phyloP scores from a whole-genome alignment of 2,113 vertebrate species.

The Hirundichthys speculiger region DNA sequence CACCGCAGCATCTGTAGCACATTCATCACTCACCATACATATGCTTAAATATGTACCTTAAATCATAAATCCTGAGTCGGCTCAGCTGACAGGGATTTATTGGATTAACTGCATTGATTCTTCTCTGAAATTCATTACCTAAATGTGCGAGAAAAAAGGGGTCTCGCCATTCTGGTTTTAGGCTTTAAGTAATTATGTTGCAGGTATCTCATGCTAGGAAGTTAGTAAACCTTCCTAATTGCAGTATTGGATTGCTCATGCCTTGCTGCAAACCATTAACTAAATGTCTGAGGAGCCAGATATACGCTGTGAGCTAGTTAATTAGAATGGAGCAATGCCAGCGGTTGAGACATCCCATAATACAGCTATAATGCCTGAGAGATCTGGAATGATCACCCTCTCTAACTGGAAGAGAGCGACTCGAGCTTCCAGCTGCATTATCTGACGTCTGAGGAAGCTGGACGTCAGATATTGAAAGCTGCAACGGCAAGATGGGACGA shows the following conservation, averaged over 20 bases:
- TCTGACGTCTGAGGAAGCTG: no score
- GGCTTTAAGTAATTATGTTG: conserved; percentile 59
- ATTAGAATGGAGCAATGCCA: conserved; percentile 69
- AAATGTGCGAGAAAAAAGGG: conserved; percentile 14
- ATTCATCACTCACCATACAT: conserved; percentile 21
- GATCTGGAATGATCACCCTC: conserved; percentile 21
- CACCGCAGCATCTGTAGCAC: neutral
- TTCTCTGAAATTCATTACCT: conserved; percentile 40
- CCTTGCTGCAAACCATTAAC: conserved; percentile 68
- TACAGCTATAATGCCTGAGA: conserved; percentile 51
- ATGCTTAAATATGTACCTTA: neutral
- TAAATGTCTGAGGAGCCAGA: conserved; percentile 63
- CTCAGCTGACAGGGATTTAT: conserved; percentile 34
- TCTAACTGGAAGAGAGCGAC: conserved; percentile 17
- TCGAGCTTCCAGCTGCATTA: conserved; percentile 24
- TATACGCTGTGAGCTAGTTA: conserved; percentile 65
- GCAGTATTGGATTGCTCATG: conserved; percentile 61
- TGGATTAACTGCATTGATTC: conserved; percentile 43
- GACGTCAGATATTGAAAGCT: conserved; percentile 19
- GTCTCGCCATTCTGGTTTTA: conserved; percentile 33
- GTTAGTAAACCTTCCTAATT: conserved; percentile 73
- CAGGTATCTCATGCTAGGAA: conserved; percentile 57
- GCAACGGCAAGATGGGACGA: conserved; percentile 11
- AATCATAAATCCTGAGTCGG: neutral
- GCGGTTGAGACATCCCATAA: conserved; percentile 63